Base-by-base conservation (phyloP, 2,797 vertebrate species). In the Rhincodon typus region DNA sequence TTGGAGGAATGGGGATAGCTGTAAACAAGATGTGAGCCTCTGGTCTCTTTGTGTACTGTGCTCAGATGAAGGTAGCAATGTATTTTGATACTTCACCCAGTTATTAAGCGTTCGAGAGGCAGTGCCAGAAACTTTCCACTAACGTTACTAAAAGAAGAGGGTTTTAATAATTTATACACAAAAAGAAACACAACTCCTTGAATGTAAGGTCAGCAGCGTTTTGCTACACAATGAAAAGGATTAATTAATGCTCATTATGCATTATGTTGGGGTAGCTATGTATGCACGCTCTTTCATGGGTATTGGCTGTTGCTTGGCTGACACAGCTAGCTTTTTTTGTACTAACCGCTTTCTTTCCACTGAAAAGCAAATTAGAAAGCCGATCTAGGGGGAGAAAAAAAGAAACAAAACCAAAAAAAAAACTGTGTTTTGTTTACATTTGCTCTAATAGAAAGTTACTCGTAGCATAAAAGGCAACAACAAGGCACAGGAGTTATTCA, bases 341-440 rank as follows among this genome's bases (percentile, higher is more conserved):
- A 98, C 98, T 98, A 98, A 98, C 98, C 98, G 97, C 98, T 98
- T 98, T 98, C 98, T 98, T 98, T 98, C 98, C 99, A 98, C 98
- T 99, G 98, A 98, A 98, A 99, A 98, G 98, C 97, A 99, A 99
- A 99, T 99, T 98, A 98, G 98, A 98, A 98, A 98, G 98, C 97
- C 97, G 97, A 98, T 97, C 98, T 98, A 98, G 97, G 98, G 97
- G 98, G 97, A 98, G n/a, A 93, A 21, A n/a, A 25, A 42, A 97
- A 98, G 97, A 97, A 98, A 98, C 97, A 97, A 98, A n/a, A n/a
- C n/a, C n/a, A n/a, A n/a, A n/a, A n/a, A n/a, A n/a, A n/a, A n/a
- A n/a, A n/a, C n/a, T n/a, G n/a, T n/a, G 97, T 97, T 98, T 97
- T 97, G 96, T 97, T 98, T 96, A 96, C 96, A 97, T 46, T 42